A percentile compares a stretch with the other conserved stretches of the same genome.
Evolutionary conservation across 2,888 invertebrate genomes (phyloP).

Genomic region (Scaptomyza reducta): DNA sequence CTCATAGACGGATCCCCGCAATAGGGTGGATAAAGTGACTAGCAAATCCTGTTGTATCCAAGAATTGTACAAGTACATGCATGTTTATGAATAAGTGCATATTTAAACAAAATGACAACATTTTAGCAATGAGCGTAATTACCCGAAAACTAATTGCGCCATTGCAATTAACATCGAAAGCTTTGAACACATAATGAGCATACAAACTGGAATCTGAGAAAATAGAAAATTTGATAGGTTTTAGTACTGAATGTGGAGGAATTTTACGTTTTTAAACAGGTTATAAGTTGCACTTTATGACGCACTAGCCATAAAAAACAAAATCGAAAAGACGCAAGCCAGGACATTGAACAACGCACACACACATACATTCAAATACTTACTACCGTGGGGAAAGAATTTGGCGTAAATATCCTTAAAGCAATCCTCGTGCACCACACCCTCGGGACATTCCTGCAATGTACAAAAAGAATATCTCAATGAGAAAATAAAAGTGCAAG

Average conservation of each 20-base stretch:
- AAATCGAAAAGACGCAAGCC: constrained; percentile 43
- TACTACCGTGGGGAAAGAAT: constrained; percentile 99
- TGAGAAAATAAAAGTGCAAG: constrained; percentile 38
- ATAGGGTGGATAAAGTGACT: constrained; percentile 95
- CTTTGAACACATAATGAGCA: constrained; percentile 99
- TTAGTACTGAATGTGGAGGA: constrained; percentile 11
- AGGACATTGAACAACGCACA: constrained; percentile 33
- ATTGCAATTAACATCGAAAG: constrained; percentile 98
- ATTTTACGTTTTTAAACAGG: neutral
- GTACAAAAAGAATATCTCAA: constrained; percentile 27
- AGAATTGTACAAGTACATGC: neutral
- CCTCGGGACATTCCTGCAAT: constrained; percentile 98
- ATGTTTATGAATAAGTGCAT: constrained; percentile 4
- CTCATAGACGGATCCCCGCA: constrained; percentile 96
- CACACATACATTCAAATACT: constrained; percentile 85
- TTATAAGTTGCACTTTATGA: constrained; percentile 66
- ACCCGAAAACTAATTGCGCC: constrained; percentile 99
- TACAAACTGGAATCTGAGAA: constrained; percentile 95
- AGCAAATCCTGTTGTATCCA: constrained; percentile 91
- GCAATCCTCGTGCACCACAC: constrained; percentile 97
- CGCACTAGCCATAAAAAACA: constrained; percentile 60
- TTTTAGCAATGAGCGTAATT: constrained; percentile 80
- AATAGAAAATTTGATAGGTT: constrained; percentile 49
- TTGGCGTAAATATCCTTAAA: constrained; percentile 99
- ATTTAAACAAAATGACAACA: neutral